A percentile compares a stretch with the other conserved stretches of the same genome.
Evolutionary conservation across 2,888 invertebrate species (phyloP).

Genomic region (Melieria crassipennis): DNA sequence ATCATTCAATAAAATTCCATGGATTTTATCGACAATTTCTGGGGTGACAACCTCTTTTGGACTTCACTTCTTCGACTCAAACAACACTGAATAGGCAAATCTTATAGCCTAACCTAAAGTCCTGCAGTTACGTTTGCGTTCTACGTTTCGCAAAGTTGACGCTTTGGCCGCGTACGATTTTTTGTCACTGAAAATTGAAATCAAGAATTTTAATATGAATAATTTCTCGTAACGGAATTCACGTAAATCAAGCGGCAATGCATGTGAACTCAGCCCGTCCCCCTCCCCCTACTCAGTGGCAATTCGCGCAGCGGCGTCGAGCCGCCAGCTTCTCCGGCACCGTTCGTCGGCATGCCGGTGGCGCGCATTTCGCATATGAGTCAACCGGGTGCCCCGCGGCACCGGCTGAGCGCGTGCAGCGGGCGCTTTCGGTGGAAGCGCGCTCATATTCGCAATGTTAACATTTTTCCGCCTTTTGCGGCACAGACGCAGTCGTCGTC

Average conservation of each 20-base stretch:
- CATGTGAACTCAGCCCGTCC: not conserved
- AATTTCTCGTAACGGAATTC: slow-evolving; percentile 31
- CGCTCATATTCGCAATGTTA: slow-evolving; percentile 44
- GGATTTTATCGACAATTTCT: too few species aligned
- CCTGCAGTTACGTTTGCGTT: too few species aligned
- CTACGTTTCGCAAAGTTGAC: too few species aligned
- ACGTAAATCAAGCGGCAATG: slow-evolving; percentile 24
- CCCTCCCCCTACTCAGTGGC: not conserved
- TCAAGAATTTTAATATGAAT: slow-evolving; percentile 32
- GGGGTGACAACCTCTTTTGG: too few species aligned
- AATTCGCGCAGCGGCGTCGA: not conserved
- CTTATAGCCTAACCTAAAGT: too few species aligned
- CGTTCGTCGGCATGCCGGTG: not conserved
- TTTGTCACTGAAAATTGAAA: slow-evolving; percentile 15
- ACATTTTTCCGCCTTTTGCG: slow-evolving; percentile 20
- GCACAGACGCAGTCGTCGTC: not conserved
- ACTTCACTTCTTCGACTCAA: too few species aligned
- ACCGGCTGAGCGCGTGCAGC: not conserved
- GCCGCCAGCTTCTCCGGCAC: too few species aligned
- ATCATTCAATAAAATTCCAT: too few species aligned
- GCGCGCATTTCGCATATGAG: not conserved
- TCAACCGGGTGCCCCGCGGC: not conserved
- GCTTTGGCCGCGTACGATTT: not conserved
- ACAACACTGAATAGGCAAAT: too few species aligned
- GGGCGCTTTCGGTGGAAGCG: slow-evolving; percentile 36